These are phyloP conservation scores for Styela plicata DNA, from an alignment of 23 tunicate species.

Conservation along the genomic window DNA sequence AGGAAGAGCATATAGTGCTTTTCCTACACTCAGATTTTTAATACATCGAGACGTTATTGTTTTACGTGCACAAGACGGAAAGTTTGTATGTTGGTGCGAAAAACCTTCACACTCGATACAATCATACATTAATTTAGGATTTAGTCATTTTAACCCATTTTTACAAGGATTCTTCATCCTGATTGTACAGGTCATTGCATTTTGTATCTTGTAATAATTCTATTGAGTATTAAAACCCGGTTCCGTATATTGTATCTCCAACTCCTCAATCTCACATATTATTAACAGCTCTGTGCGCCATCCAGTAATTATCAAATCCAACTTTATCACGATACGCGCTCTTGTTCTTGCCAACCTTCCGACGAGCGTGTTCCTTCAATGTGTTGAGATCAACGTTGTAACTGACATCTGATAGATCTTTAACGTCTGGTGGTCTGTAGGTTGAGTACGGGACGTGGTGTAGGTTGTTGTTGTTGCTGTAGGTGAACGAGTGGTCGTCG, in stretches of 20 bases:
- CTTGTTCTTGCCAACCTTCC: constrained; percentile 20
- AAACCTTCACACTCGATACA: not conserved
- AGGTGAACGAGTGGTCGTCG: constrained; percentile 16
- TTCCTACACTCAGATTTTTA: no score
- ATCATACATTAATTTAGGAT: no score
- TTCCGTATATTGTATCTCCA: not conserved
- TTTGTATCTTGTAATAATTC: not conserved
- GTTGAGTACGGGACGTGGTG: constrained; percentile 13
- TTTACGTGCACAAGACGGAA: no score
- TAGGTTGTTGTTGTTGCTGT: constrained; percentile 10
- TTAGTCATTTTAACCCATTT: no score
- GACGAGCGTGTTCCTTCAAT: constrained; percentile 47
- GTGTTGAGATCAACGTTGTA: constrained; percentile 68
- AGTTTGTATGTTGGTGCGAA: not conserved
- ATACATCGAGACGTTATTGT: no score
- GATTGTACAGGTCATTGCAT: no score
- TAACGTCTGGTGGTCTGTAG: constrained; percentile 12
- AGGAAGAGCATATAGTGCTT: no score
- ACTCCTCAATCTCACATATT: constrained; percentile 16
- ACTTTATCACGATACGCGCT: constrained; percentile 9
- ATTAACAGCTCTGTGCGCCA: constrained; percentile 29
- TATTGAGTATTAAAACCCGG: not conserved
- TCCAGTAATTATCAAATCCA: constrained; percentile 21
- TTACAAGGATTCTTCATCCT: no score
- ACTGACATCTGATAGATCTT: constrained; percentile 47